Evolutionary conservation across 1,140 invertebrate species (phyloP).

Genomic region (Papilio aristodemus): DNA sequence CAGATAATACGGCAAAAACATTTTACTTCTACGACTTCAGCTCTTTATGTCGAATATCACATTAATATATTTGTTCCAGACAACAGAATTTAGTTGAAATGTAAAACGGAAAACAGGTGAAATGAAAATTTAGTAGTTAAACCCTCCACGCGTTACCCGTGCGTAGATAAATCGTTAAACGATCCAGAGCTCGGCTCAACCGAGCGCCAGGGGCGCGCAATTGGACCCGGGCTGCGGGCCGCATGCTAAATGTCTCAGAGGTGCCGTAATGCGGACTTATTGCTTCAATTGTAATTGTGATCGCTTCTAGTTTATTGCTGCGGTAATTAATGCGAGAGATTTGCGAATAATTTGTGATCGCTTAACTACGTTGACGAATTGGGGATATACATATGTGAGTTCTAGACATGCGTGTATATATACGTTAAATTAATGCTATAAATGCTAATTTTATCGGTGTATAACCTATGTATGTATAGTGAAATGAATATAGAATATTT

Average conservation of each 20-base stretch:
- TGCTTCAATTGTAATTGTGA: slow-evolving; percentile 23
- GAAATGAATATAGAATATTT: too few relatives aligned
- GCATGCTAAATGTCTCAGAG: slow-evolving; percentile 22
- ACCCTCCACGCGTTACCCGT: not conserved
- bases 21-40: too few relatives aligned
- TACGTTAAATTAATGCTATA: too few relatives aligned
- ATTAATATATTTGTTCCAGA: too few relatives aligned
- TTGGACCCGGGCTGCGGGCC: not conserved
- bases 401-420: not conserved
- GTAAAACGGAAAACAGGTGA: not conserved
- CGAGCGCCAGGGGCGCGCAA: not conserved
- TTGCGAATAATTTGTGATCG: not conserved
- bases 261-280: slow-evolving; percentile 21
- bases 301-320: slow-evolving; percentile 25
- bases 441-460: too few relatives aligned
- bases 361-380: not conserved
- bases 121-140: not conserved
- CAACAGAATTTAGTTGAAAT: not conserved
- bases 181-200: not conserved
- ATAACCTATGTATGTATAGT: too few relatives aligned
- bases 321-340: slow-evolving; percentile 17
- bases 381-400: not conserved
- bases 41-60: too few relatives aligned
- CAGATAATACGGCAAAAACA: too few relatives aligned
- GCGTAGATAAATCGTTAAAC: slow-evolving; percentile 8